These are phyloP conservation scores for Urocitellus parryii DNA, from an alignment of 2,113 vertebrate genomes.

Conservation along the genomic window DNA sequence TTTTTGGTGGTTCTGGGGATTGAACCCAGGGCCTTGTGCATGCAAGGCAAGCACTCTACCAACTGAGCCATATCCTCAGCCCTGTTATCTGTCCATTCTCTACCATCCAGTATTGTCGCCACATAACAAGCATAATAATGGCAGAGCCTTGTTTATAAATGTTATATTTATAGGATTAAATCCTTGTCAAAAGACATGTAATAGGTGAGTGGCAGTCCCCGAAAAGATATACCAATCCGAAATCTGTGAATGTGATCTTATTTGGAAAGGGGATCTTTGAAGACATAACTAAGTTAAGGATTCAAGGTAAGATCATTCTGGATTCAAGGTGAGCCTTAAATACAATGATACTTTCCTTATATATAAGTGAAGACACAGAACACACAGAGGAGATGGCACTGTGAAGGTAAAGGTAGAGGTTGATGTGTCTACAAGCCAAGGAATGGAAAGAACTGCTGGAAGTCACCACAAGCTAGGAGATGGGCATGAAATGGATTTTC, in stretches of 20 bases:
- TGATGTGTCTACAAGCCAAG: background rate
- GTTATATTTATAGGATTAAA: background rate
- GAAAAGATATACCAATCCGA: background rate
- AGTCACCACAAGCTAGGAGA: background rate
- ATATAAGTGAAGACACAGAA: background rate
- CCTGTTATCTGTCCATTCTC: background rate
- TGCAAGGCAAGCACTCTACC: no score
- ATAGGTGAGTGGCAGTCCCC: background rate
- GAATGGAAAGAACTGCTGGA: background rate
- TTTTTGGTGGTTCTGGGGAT: no score
- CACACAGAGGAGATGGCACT: background rate
- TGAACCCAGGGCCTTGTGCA: no score
- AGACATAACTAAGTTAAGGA: background rate
- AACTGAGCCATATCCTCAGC: no score
- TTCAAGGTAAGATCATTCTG: slow-evolving; percentile 29
- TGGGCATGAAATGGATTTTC: background rate
- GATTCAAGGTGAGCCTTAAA: background rate
- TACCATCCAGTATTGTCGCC: background rate
- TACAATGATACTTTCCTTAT: background rate
- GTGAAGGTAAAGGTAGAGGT: background rate
- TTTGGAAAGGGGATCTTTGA: slow-evolving; percentile 34
- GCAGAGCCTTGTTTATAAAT: slow-evolving; percentile 9
- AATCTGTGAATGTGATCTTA: slow-evolving; percentile 13
- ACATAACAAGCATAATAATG: background rate
- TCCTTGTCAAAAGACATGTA: background rate